Percentiles rank a stretch among this genome's conserved stretches.
Evolutionary conservation across 2,113 vertebrate species (phyloP).

Genomic region (Nestor notabilis): DNA sequence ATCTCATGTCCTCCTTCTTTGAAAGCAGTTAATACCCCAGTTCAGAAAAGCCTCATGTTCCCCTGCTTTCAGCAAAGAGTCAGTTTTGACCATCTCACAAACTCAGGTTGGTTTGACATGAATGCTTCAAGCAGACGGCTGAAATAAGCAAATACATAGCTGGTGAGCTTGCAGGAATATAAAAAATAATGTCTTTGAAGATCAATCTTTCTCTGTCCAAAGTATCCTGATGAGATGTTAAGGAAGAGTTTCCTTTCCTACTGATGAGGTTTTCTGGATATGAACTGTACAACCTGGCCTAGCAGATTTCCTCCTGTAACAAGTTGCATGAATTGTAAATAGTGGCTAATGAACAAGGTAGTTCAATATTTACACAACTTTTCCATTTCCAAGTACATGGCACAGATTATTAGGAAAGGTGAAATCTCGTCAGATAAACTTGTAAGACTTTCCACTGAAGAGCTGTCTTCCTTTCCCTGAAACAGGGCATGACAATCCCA

Average conservation of each 20-base stretch:
- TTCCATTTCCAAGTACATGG: background rate
- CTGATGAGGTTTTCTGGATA: background rate
- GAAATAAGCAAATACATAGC: background rate
- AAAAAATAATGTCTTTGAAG: background rate
- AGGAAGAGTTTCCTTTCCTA: background rate
- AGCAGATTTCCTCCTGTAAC: background rate
- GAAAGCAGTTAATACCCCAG: background rate
- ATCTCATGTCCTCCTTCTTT: background rate
- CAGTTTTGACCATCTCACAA: background rate
- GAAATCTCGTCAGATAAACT: background rate
- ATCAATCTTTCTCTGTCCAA: background rate
- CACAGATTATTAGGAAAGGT: background rate
- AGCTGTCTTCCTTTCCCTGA: background rate
- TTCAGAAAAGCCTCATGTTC: background rate
- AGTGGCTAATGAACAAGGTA: background rate
- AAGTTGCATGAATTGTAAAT: background rate
- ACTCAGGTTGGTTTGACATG: background rate
- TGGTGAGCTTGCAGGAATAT: background rate
- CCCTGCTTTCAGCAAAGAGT: background rate
- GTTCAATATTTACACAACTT: background rate
- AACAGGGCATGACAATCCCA: background rate
- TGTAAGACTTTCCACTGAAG: background rate
- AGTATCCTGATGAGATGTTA: fast-evolving
- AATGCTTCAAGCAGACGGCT: background rate
- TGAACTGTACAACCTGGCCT: background rate